phyloP scores from a whole-genome alignment of 2,888 invertebrate genomes.

The Xylota segnis region DNA sequence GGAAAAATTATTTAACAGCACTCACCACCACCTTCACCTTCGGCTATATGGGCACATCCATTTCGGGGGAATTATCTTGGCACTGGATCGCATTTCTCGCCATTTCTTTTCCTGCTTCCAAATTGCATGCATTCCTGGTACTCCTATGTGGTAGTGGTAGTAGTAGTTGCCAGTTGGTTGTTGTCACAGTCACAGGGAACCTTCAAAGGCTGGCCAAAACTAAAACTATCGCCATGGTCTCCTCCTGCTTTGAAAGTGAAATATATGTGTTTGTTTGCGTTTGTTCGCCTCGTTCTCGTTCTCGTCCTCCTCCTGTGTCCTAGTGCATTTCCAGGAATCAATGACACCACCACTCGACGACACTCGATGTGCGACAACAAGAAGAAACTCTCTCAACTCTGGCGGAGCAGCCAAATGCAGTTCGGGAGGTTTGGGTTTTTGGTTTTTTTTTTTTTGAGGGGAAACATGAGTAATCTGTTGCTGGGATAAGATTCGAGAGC shows the following conservation, averaged over 20 bases:
- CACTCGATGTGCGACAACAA: conserved; percentile 68
- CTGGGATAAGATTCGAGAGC: conserved; percentile 66
- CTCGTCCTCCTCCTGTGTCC: conserved; percentile 2
- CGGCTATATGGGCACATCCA: conserved; percentile 70
- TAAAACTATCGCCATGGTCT: background rate
- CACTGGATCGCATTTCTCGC: conserved; percentile 73
- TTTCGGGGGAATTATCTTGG: conserved; percentile 70
- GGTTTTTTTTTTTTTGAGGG: background rate
- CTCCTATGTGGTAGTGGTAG: background rate
- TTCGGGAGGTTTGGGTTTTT: conserved; percentile 37
- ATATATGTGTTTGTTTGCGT: conserved; percentile 55
- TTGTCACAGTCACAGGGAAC: conserved; percentile 22
- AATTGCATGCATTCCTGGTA: conserved; percentile 65
- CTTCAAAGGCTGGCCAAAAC: conserved; percentile 47
- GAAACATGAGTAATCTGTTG: conserved; percentile 76
- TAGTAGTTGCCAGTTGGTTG: conserved; percentile 12
- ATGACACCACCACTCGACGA: conserved; percentile 64
- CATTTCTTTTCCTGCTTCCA: conserved; percentile 74
- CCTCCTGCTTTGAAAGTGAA: conserved; percentile 68
- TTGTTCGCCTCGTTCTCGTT: background rate
- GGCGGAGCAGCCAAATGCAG: background rate
- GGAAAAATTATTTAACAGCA: conserved; percentile 75
- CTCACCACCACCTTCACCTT: conserved; percentile 73
- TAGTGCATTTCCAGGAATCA: conserved; percentile 65
- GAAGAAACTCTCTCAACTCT: conserved; percentile 61